phyloP scores from a whole-genome alignment of 2,797 vertebrate species.

The Labroides dimidiatus region DNA sequence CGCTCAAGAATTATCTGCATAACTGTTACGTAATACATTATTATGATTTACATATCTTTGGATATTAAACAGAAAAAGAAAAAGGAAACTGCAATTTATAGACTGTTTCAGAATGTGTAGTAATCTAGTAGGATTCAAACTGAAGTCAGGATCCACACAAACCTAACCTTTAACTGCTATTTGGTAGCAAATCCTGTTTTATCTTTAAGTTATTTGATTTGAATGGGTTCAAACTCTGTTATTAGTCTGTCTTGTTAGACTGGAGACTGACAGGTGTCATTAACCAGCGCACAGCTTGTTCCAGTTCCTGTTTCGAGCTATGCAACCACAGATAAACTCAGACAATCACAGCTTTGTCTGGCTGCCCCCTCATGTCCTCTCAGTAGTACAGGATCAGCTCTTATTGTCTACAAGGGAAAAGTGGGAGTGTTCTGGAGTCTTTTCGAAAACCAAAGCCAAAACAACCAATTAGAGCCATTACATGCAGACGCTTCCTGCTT shows the following conservation, averaged over 20 bases:
- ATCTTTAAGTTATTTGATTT: background rate
- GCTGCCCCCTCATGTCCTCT: slow-evolving; percentile 23
- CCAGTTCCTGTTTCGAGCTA: slow-evolving; percentile 45
- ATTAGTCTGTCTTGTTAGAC: slow-evolving; percentile 9
- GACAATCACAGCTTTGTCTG: slow-evolving; percentile 66
- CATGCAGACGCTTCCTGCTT: slow-evolving; percentile 4
- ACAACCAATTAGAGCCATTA: slow-evolving; percentile 57
- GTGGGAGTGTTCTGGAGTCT: slow-evolving; percentile 63
- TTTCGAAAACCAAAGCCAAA: slow-evolving; percentile 53
- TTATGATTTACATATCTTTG: too few relatives aligned
- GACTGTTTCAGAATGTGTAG: too few relatives aligned
- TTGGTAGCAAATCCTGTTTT: background rate
- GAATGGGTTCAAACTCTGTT: too few relatives aligned
- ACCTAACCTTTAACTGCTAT: background rate
- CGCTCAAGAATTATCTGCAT: too few relatives aligned
- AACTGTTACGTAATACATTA: too few relatives aligned
- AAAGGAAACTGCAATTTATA: too few relatives aligned
- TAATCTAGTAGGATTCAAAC: background rate
- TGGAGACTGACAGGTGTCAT: slow-evolving; percentile 34
- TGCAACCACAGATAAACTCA: slow-evolving; percentile 53
- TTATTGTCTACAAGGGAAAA: slow-evolving; percentile 57
- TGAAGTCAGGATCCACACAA: background rate
- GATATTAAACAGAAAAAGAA: too few relatives aligned
- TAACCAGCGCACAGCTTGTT: slow-evolving; percentile 49
- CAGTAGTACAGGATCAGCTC: slow-evolving; percentile 53